Conservation (phyloP, 2,888 invertebrate species). For the Morpho achilles region DNA sequence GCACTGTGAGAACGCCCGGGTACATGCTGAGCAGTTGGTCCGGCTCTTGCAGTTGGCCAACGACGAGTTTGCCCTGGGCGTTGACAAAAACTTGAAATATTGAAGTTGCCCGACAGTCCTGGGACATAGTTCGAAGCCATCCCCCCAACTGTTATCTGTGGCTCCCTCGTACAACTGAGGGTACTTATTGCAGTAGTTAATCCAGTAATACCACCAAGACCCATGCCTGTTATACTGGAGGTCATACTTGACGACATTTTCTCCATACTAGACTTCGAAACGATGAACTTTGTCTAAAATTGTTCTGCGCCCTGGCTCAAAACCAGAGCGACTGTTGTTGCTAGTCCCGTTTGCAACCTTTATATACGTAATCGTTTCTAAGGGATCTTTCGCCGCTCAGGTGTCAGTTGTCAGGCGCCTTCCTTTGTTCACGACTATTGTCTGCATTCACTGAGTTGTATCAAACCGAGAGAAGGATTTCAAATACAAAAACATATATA, state of each 20-base stretch:
- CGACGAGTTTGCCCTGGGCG: conserved; percentile 73
- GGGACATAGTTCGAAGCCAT: conserved; percentile 77
- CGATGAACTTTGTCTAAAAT: conserved; percentile 50
- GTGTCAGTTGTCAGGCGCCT: conserved; percentile 65
- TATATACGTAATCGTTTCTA: conserved; percentile 47
- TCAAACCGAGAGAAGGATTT: conserved; percentile 15
- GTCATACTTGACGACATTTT: conserved; percentile 76
- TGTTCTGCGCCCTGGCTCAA: conserved; percentile 59
- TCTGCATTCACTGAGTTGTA: conserved; percentile 58
- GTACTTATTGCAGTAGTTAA: conserved; percentile 67
- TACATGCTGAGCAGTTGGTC: conserved; percentile 71
- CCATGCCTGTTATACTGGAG: conserved; percentile 76
- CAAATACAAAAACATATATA: neutral
- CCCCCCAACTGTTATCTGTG: conserved; percentile 71
- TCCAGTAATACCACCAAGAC: conserved; percentile 69
- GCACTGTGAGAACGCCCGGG: conserved; percentile 72
- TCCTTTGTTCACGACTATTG: conserved; percentile 53
- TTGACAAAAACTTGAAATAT: conserved; percentile 74
- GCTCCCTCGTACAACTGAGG: conserved; percentile 68
- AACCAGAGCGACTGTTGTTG: conserved; percentile 69
- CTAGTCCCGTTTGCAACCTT: conserved; percentile 36
- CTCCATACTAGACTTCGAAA: conserved; percentile 68
- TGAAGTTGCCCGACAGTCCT: conserved; percentile 71
- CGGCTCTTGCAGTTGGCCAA: conserved; percentile 71
- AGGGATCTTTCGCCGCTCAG: conserved; percentile 57